phyloP scores from a whole-genome alignment of 1,140 invertebrate species.

The Sitodiplosis mosellana region DNA sequence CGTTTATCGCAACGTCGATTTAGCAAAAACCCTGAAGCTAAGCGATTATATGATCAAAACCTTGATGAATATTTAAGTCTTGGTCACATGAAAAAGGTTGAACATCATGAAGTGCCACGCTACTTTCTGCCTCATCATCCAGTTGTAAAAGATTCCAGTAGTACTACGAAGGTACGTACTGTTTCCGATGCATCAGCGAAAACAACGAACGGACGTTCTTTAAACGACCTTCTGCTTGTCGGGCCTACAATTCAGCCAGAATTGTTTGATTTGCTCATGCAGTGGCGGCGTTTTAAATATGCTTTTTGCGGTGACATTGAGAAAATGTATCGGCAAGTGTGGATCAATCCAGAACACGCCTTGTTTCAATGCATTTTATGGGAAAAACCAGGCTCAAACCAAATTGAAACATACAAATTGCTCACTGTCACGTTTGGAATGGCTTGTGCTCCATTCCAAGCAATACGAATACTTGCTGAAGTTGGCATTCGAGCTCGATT shows the following conservation, averaged over 20 bases:
- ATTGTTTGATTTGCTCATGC: neutral
- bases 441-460: constrained; percentile 12
- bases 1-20: too few relatives aligned
- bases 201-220: constrained; percentile 11
- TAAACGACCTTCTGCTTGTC: constrained; percentile 14
- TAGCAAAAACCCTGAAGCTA: too few relatives aligned
- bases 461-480: constrained; percentile 1
- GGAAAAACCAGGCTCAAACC: constrained; percentile 10
- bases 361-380: constrained; percentile 19
- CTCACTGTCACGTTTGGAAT: constrained; percentile 18
- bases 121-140: constrained; percentile 6
- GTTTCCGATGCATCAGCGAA: constrained; percentile 15
- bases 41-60: too few relatives aligned
- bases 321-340: constrained; percentile 22
- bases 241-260: constrained; percentile 9
- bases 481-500: neutral
- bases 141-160: constrained; percentile 4
- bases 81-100: neutral
- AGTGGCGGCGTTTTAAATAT: constrained; percentile 4
- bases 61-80: neutral
- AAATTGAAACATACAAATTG: constrained; percentile 8
- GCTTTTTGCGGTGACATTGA: constrained; percentile 13
- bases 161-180: constrained; percentile 9
- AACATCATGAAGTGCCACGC: neutral
- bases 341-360: constrained; percentile 9